Evolutionary conservation across 2,113 vertebrate genomes (phyloP).

Genomic region (Bos javanicus): DNA sequence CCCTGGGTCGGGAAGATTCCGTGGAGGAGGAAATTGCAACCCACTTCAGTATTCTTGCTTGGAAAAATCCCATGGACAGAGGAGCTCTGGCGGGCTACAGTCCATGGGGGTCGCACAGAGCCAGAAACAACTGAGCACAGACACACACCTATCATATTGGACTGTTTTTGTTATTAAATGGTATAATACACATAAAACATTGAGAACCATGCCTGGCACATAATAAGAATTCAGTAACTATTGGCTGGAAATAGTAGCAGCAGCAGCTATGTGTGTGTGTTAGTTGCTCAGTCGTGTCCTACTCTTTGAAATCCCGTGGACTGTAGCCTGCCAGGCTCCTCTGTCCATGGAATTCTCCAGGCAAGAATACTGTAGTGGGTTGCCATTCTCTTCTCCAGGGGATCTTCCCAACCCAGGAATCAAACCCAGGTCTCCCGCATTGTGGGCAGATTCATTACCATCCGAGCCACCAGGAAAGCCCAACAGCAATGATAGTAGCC

Average conservation of each 20-base stretch:
- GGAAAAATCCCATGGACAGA: background rate
- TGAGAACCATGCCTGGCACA: background rate
- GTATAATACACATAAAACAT: background rate
- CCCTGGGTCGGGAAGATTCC: background rate
- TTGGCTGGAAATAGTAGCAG: background rate
- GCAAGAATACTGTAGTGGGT: background rate
- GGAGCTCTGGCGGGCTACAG: background rate
- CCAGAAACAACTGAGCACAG: background rate
- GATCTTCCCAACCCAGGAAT: background rate
- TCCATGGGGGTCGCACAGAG: background rate
- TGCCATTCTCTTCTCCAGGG: background rate
- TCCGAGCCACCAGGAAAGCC: background rate
- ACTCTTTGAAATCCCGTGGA: background rate
- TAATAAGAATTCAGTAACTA: background rate
- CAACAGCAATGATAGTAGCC: fast-evolving
- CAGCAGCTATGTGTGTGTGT: background rate
- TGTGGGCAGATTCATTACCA: background rate
- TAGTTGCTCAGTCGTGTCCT: background rate
- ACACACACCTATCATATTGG: background rate
- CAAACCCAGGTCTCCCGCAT: background rate
- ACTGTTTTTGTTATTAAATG: background rate
- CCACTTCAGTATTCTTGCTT: background rate
- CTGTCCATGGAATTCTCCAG: background rate
- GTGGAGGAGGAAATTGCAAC: background rate
- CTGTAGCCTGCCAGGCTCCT: background rate